phyloP scores from a whole-genome alignment of 2,113 vertebrate genomes.

The Chloropsis hardwickii region DNA sequence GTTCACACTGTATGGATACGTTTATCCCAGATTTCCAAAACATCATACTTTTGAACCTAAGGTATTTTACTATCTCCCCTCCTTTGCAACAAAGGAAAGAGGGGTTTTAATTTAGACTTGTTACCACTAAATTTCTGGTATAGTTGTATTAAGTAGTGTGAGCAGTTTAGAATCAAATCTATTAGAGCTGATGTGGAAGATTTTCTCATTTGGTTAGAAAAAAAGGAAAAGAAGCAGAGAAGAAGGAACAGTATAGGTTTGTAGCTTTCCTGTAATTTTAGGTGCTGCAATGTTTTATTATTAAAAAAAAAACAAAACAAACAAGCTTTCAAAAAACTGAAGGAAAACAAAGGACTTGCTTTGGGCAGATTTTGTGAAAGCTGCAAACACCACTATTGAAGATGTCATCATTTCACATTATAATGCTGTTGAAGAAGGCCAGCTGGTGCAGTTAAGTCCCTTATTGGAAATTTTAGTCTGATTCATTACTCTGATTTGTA shows the following conservation, averaged over 20 bases:
- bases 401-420: constrained; percentile 56
- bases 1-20: background rate
- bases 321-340: background rate
- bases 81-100: background rate
- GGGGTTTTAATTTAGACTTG: background rate
- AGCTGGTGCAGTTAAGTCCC: constrained; percentile 69
- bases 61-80: background rate
- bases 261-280: background rate
- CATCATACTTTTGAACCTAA: background rate
- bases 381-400: constrained; percentile 44
- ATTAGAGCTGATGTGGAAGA: background rate
- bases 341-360: constrained; percentile 5
- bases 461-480: constrained; percentile 70
- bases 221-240: background rate
- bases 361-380: background rate
- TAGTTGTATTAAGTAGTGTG: background rate
- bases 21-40: background rate
- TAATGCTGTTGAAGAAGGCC: constrained; percentile 53
- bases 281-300: background rate
- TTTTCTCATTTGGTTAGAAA: background rate
- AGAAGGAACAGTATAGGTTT: background rate
- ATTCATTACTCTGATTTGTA: constrained; percentile 76
- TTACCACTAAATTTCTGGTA: background rate
- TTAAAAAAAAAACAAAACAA: background rate
- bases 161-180: background rate